These are phyloP conservation scores for Orycteropus afer DNA, from an alignment of 2,113 vertebrate species.

Conservation along the genomic window DNA sequence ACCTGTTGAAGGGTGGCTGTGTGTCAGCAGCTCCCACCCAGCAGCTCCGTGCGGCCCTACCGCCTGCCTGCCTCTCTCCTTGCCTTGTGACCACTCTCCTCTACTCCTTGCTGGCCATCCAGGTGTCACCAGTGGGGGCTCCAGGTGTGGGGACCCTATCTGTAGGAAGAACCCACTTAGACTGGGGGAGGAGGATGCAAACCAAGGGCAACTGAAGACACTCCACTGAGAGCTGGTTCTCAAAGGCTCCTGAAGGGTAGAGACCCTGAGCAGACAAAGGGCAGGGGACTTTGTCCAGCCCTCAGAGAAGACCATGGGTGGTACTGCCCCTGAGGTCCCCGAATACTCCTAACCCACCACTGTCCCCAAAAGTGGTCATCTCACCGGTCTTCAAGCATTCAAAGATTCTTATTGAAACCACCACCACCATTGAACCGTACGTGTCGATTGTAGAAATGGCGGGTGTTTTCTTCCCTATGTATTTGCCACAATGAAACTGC, in stretches of 20 bases:
- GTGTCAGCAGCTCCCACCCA: not conserved
- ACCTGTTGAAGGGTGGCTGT: slow-evolving; percentile 74
- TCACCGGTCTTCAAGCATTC: not conserved
- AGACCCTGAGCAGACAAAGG: not conserved
- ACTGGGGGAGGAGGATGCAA: not conserved
- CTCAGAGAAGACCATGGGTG: not conserved
- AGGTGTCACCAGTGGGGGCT: accelerated
- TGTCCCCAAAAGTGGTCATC: not conserved
- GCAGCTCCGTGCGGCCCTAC: not conserved
- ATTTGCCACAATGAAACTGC: not conserved
- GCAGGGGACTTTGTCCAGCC: not conserved
- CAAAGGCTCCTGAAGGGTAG: not conserved
- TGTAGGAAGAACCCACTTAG: not conserved
- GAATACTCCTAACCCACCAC: not conserved
- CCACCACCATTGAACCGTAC: not conserved
- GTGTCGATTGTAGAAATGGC: not conserved
- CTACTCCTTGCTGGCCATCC: not conserved
- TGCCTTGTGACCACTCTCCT: not conserved
- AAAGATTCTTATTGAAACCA: no score
- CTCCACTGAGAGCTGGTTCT: not conserved
- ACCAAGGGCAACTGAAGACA: not conserved
- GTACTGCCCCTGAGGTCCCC: no score
- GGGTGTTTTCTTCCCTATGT: not conserved
- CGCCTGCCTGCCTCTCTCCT: not conserved
- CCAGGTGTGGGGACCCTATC: not conserved